Percentiles rank a stretch among this genome's conserved stretches.
Conservation (phyloP, 2,797 vertebrate genomes). For the Echiichthys vipera region DNA sequence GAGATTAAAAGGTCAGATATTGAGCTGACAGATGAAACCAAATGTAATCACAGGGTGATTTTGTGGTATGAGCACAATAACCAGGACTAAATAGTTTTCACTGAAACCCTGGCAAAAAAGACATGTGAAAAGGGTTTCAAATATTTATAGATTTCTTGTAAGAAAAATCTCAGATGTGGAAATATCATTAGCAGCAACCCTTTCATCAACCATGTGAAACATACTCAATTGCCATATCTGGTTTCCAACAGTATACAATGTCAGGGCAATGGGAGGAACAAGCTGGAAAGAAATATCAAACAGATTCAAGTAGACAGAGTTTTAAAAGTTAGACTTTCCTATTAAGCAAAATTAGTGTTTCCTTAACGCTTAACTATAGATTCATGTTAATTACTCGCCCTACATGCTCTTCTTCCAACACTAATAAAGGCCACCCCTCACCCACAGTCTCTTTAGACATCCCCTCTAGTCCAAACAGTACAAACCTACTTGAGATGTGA, state of each 20-base stretch:
- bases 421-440: conserved; percentile 25
- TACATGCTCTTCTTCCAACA: conserved; percentile 25
- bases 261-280: conserved; percentile 1
- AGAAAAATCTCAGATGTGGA: conserved; percentile 29
- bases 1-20: conserved; percentile 2
- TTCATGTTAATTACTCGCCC: neutral
- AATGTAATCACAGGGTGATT: neutral
- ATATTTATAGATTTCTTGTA: conserved; percentile 53
- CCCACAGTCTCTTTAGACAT: conserved; percentile 18
- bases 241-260: conserved; percentile 5
- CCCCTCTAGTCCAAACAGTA: conserved; percentile 75
- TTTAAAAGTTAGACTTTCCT: conserved; percentile 8
- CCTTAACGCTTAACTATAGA: conserved; percentile 6
- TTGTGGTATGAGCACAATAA: conserved; percentile 14
- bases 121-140: conserved; percentile 24
- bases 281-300: neutral
- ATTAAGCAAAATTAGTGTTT: conserved; percentile 7
- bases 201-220: conserved; percentile 36
- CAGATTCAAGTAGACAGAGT: neutral
- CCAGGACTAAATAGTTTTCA: conserved; percentile 15
- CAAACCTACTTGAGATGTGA: conserved; percentile 85
- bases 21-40: conserved; percentile 20
- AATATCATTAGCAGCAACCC: conserved; percentile 47
- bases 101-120: conserved; percentile 8
- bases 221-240: conserved; percentile 16